Evolutionary conservation across 2,888 invertebrate genomes (phyloP), one percentile per base, ranked within the genome.

Genomic region (Amphipyra berbera): DNA sequence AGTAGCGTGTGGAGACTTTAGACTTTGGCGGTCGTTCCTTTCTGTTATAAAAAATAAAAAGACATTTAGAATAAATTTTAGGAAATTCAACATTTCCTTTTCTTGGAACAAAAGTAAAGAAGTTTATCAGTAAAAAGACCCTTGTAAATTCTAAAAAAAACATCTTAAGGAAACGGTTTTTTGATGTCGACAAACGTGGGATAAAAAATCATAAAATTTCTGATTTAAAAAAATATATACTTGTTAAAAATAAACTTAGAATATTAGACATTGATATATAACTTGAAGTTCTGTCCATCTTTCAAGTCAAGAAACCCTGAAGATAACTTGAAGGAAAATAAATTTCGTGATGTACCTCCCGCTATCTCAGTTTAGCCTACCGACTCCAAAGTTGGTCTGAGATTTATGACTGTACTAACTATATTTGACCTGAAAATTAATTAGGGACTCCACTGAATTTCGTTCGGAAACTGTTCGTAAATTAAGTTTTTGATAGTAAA

Each of bases 391-490:
- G 70, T 84, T 84, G 60, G 37, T 14, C 49, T 55, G 14, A 80
- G 76, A 84, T 86, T 85, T 86, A 84, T 84, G 69, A 72, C 76
- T 68, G 73, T 74, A 69, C 78, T 68, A 81, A 85, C 82, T 82
- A 82, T 82, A 84, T 81, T 83, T 83, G 83, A 82, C 82, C 76
- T 76, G 68, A 74, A 79, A 82, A 79, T 81, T 82, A 81, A 82
- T 82, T 80, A 76, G 65, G 55, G 68, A 62, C 70, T 68, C 49
- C 33, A 56, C 66, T 68, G 57, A 68, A 67, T 73, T 70, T 75
- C 63, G 44, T 47, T 61, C 21, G 14, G 59, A 66, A 76, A 69
- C 41, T 68, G 65, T 67, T 73, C 55, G 56, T 61, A 72, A 68
- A 68, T 69, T 38, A 60, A 74, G 57, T 61, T 74, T 67, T 40